Percentiles rank a stretch among this genome's conserved stretches.
phyloP scores from a whole-genome alignment of 2,797 vertebrate species.

The Intellagama lesueurii region DNA sequence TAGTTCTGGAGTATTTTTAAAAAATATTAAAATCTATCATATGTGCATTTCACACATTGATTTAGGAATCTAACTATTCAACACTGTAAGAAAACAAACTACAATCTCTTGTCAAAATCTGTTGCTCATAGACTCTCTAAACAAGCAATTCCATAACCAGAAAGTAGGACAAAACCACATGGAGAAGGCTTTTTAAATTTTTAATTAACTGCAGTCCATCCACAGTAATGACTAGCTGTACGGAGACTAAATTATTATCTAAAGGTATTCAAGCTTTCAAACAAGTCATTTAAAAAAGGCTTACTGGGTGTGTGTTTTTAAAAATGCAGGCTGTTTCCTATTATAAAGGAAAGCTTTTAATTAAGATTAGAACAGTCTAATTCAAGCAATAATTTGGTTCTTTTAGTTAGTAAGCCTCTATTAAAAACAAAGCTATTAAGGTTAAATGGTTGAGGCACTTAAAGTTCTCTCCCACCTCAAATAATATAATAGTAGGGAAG shows the following conservation, averaged over 20 bases:
- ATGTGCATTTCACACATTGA: slow-evolving; percentile 52
- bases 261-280: slow-evolving; percentile 68
- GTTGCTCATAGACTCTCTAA: slow-evolving; percentile 25
- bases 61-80: slow-evolving; percentile 62
- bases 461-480: slow-evolving; percentile 67
- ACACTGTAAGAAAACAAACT: slow-evolving; percentile 53
- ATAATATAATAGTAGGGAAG: slow-evolving; percentile 58
- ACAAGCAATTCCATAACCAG: slow-evolving; percentile 64
- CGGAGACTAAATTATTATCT: slow-evolving; percentile 65
- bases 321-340: slow-evolving; percentile 73
- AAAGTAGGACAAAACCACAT: slow-evolving; percentile 64
- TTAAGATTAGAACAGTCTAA: slow-evolving; percentile 80
- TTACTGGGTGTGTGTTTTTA: slow-evolving; percentile 55
- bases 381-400: slow-evolving; percentile 80
- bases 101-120: slow-evolving; percentile 57
- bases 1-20: slow-evolving; percentile 26
- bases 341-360: slow-evolving; percentile 80
- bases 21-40: slow-evolving; percentile 59
- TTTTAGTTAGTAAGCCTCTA: slow-evolving; percentile 78
- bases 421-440: slow-evolving; percentile 80
- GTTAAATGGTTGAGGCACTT: slow-evolving; percentile 78
- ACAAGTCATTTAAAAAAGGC: slow-evolving; percentile 70
- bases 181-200: slow-evolving; percentile 59
- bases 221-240: slow-evolving; percentile 41
- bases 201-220: slow-evolving; percentile 58